Evolutionary conservation across 2,797 vertebrate species (phyloP), one percentile per base, ranked within the genome.

Genomic region (Oceanodroma leucorhoa): DNA sequence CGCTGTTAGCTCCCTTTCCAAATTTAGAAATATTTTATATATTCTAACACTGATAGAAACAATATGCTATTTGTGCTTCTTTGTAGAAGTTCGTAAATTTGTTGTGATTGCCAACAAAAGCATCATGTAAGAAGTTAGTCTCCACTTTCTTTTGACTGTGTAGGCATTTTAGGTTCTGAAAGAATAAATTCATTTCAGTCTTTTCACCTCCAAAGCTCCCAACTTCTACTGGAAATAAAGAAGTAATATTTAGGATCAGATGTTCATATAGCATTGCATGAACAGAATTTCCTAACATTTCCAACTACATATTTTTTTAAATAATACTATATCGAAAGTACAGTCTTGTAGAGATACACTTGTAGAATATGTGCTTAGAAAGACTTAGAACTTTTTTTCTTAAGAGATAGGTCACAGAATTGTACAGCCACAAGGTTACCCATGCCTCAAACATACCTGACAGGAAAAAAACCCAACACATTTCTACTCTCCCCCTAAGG

Each of bases 311-410:
- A 26, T 14, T 53, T 32, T 21, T 45, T 43, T 60, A 64, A 84
- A 53, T 43, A 91, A n/a, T 11, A 46, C 7, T 9, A 1, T 30
- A 55, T 15, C 2, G 0, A 26, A 67, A 72, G 30, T 38, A 8
- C 0, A 0, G 11, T 48, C 22, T 60, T 64, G 10, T 40, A 45
- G 18, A 87, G 10, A 85, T 16, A 51, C 0, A 2, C 3, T 21
- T 27, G 4, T 21, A 81, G 9, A 90, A 27, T 12, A 51, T 1
- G 0, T 18, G 12, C 36, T 78, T 9, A 51, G 40, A 84, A 82
- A 71, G 29, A 79, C 8, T 14, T 13, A 4, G 3, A 11, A 9
- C 20, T n/a, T 20, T n/a, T 58, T 51, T 53, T n/a, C 30, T 51
- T 27, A 30, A 40, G 23, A 26, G 1, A 2, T 5, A 53, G 30